Percentiles rank a stretch among this genome's conserved stretches.
Evolutionary conservation across 2,888 invertebrate genomes (phyloP).

Genomic region (Portevinia maculata): DNA sequence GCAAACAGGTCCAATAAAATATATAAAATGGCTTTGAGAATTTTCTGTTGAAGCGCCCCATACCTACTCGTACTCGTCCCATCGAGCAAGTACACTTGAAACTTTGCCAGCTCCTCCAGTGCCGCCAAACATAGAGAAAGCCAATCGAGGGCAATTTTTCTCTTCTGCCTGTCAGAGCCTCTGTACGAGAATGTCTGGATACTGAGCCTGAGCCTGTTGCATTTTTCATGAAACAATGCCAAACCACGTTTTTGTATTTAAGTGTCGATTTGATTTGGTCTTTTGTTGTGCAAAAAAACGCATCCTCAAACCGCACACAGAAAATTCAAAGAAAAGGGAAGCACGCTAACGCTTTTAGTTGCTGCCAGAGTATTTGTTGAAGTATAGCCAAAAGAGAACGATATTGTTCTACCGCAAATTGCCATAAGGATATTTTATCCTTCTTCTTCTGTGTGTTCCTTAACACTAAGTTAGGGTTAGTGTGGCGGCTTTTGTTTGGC

Average conservation of each 20-base stretch:
- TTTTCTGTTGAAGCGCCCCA: constrained; percentile 57
- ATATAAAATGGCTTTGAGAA: constrained; percentile 70
- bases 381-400: constrained; percentile 34
- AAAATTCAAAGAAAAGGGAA: constrained; percentile 69
- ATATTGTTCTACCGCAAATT: constrained; percentile 72
- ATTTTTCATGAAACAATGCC: constrained; percentile 76
- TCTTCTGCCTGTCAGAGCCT: constrained; percentile 54
- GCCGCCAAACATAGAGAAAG: constrained; percentile 21
- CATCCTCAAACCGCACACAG: constrained; percentile 29
- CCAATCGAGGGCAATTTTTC: constrained; percentile 64
- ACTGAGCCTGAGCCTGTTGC: constrained; percentile 71
- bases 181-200: constrained; percentile 12
- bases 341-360: constrained; percentile 70
- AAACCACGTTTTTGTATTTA: constrained; percentile 75
- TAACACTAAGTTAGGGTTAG: constrained; percentile 50
- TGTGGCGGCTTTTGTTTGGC: constrained; percentile 66
- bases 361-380: constrained; percentile 62
- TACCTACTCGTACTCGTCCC: constrained; percentile 46
- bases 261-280: constrained; percentile 75
- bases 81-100: constrained; percentile 71
- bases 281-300: constrained; percentile 47
- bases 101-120: constrained; percentile 71
- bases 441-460: constrained; percentile 22
- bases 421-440: constrained; percentile 73
- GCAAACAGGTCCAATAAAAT: constrained; percentile 73